Evolutionary conservation across 2,113 vertebrate species (phyloP), one percentile per base, ranked within the genome.

Genomic region (Vanacampus margaritifer): DNA sequence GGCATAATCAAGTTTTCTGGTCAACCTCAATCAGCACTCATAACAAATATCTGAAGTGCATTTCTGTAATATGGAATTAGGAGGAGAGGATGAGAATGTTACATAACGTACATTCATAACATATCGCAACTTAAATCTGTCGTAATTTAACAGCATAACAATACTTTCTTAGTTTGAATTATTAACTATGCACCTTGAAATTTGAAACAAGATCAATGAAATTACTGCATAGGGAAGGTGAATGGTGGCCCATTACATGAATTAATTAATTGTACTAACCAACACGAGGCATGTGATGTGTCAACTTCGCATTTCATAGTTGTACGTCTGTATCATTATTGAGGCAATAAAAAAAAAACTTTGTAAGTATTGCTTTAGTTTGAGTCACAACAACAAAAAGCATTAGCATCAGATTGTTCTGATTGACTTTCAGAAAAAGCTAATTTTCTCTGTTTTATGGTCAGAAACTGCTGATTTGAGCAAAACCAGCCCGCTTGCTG

Each of bases 41-140:
- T 66, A 74, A 80, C 64, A 84, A 81, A 80, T 83, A 58, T 82
- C 70, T 23, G 26, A 76, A 78, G 71, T 82, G 75, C 80, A 77
- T 83, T 80, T 71, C 62, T 54, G 71, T 76, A 81, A 84, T 76
- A 69, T 83, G 67, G 39, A 74, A 60, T 51, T 51, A 21, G 48
- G 21, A 36, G 32, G 57, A 59, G 9, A 37, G 32, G 3, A 67
- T 72, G 36, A 54, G n/a, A 56, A 77, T 43, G 48, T 69, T 54
- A 41, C 51, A 65, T 32, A 32, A 32, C 28, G 28, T 32, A 32
- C 28, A 32, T 32, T 2, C 28, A 32, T 32, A 32, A 32, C 28
- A 32, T 32, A 32, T 32, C 28, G 4, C 28, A 32, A 32, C 36
- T 54, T 16, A 64, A 64, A 51, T 69, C 64, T 61, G 45, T n/a